These are phyloP conservation scores for Cataglyphis albicans DNA, from an alignment of 2,888 invertebrate species.

Conservation along the genomic window DNA sequence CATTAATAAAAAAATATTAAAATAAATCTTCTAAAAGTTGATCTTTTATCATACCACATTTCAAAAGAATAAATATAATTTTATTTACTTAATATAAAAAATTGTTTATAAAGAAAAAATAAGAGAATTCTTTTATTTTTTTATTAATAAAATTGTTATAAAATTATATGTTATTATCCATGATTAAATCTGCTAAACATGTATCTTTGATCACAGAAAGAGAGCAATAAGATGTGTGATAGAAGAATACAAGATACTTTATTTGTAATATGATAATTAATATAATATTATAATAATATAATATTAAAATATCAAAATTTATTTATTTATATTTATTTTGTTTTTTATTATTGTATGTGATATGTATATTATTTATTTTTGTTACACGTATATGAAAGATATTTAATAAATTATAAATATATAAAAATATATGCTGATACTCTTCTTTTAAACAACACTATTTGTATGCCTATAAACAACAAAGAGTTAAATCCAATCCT, in stretches of 20 bases:
- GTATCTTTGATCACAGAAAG: background rate
- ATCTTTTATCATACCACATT: conserved; percentile 1
- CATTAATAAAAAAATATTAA: background rate
- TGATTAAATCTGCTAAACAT: background rate
- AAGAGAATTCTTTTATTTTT: background rate
- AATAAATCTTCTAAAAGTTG: background rate
- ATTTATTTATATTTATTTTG: conserved; percentile 5
- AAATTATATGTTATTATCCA: background rate
- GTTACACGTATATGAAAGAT: background rate
- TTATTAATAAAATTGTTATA: too few species aligned
- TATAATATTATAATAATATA: background rate
- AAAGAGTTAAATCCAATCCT: conserved; percentile 1
- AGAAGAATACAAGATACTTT: background rate
- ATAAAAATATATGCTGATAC: background rate
- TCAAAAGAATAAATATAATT: background rate
- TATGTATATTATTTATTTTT: conserved; percentile 17
- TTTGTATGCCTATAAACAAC: background rate
- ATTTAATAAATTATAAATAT: conserved; percentile 17
- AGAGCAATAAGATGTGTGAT: background rate
- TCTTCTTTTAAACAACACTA: background rate
- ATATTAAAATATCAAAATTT: background rate
- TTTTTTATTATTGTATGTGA: background rate
- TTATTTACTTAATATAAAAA: background rate
- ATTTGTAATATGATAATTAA: background rate
- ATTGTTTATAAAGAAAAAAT: too few species aligned